Percentiles rank a stretch among this genome's conserved stretches.
These are phyloP conservation scores for Celastrina argiolus DNA, from an alignment of 2,888 invertebrate genomes.

Conservation along the genomic window DNA sequence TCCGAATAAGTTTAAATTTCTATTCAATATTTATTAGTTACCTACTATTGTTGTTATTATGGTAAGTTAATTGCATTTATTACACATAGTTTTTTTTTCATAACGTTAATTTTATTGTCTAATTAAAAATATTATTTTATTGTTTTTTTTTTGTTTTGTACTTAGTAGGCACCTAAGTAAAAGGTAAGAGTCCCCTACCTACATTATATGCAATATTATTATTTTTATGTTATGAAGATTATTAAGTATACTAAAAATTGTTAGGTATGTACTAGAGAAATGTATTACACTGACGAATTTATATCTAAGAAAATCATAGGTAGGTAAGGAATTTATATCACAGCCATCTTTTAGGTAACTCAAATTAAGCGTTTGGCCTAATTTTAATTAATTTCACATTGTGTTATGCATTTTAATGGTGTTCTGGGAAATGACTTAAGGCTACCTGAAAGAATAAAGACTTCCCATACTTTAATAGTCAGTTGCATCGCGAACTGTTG, in stretches of 20 bases:
- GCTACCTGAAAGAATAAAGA: background rate
- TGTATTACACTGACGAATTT: no score
- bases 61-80: background rate
- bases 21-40: background rate
- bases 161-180: no score
- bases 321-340: no score
- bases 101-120: no score
- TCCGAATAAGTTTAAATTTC: background rate
- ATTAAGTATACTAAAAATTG: no score
- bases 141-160: no score
- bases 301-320: no score
- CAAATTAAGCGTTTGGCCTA: background rate
- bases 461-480: constrained; percentile 6
- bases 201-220: no score
- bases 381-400: background rate
- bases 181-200: no score
- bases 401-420: background rate
- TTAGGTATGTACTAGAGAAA: no score
- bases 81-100: background rate
- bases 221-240: no score
- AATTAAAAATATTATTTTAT: no score
- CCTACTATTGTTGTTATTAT: background rate
- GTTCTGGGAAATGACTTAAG: background rate
- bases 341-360: background rate
- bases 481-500: background rate